A percentile compares a stretch with the other conserved stretches of the same genome.
Evolutionary conservation across 1,140 invertebrate genomes (phyloP).

Genomic region (Bombyx mori): ASM3026992v2 NC_085118.1:17422501-17423000

Average conservation of each 20-base stretch:
- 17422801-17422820: slow-evolving; percentile 90
- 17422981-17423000: slow-evolving; percentile 30
- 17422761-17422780: slow-evolving; percentile 28
- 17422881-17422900: slow-evolving; percentile 40
- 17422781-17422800: slow-evolving; percentile 85
- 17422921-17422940: slow-evolving; percentile 61
- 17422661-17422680: too few species aligned
- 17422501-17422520: not conserved
- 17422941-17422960: slow-evolving; percentile 53
- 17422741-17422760: slow-evolving; percentile 25
- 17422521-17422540: not conserved
- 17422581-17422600: slow-evolving; percentile 23
- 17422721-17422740: slow-evolving; percentile 10
- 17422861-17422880: slow-evolving; percentile 53
- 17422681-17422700: not conserved
- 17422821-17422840: slow-evolving; percentile 87
- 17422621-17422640: too few species aligned
- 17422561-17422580: slow-evolving; percentile 12
- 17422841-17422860: slow-evolving; percentile 66
- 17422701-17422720: slow-evolving; percentile 17
- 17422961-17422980: slow-evolving; percentile 55
- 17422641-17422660: not conserved
- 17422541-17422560: not conserved
- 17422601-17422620: slow-evolving; percentile 19
- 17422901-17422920: slow-evolving; percentile 60